Evolutionary conservation across 2,888 invertebrate species (phyloP), one percentile per base, ranked within the genome.

Genomic region (Sinohyriopsis cumingii): DNA sequence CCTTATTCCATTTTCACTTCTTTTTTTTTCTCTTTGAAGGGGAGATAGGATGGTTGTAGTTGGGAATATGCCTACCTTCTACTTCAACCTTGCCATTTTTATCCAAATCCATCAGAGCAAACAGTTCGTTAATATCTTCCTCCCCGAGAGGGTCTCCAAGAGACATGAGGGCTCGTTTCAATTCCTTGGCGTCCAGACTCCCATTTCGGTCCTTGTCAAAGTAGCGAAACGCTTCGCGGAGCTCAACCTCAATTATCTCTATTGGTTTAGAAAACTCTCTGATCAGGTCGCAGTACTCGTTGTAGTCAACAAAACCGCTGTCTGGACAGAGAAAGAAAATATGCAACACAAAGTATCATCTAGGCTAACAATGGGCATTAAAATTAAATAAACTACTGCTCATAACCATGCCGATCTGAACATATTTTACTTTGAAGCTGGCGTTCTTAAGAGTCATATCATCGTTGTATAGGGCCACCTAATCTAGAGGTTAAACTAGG

Each of bases 91-190:
- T 67, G 18, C 69, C 60, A 33, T 76, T 76, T 15, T 72, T 71
- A 19, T 78, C 64, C 0, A 60, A 67, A 22, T 76, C 78, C 72
- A 76, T 74, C 65, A 74, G 18, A 54, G 65, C 68, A 63, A 73
- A 71, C 7, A 78, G 54, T 33, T 78, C 70, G 18, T 53, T 57
- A 0, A 74, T 68, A 60, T 78, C 76, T 55, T 69, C 65, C 15
- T 69, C 67, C 5, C 73, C 62, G 25, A 78, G 59, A 25, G 73
- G 75, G 28, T 78, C 78, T 2, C 78, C 78, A n/a, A 78, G 69
- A 56, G 66, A 63, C 12, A 65, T 68, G 24, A 78, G 54, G 0
- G 72, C 78, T 53, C 45, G 65, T 53, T 60, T 68, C 45, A 78
- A 60, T 62, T 78, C 78, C 18, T 20, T 67, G 59, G 74, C 65